These are phyloP conservation scores for Abrostola triplasia DNA, from an alignment of 2,888 invertebrate genomes.

Conservation along the genomic window DNA sequence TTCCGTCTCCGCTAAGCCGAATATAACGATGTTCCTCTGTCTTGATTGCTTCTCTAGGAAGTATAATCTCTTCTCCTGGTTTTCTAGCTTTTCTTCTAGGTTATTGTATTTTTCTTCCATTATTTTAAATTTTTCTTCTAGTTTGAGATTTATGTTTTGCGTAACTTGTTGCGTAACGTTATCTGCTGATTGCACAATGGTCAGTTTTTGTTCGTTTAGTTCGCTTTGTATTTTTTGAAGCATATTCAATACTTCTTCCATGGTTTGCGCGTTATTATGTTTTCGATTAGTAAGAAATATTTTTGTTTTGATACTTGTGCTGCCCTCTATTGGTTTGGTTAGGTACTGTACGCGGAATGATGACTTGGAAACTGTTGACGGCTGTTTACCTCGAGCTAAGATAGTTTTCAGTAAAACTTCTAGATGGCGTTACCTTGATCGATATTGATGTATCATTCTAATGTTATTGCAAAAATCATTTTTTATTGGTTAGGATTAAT, in stretches of 20 bases:
- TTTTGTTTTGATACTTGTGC: slow-evolving; percentile 18
- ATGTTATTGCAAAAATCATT: neutral
- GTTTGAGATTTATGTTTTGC: slow-evolving; percentile 8
- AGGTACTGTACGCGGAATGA: slow-evolving; percentile 1
- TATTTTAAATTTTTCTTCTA: slow-evolving; percentile 9
- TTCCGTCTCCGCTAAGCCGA: slow-evolving; percentile 3
- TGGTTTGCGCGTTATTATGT: slow-evolving; percentile 1
- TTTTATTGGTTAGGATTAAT: neutral
- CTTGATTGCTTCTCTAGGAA: slow-evolving; percentile 9
- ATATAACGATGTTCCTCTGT: slow-evolving; percentile 2
- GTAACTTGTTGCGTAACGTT: slow-evolving; percentile 11
- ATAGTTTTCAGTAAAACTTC: neutral
- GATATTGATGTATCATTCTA: neutral
- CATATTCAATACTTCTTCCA: slow-evolving; percentile 17
- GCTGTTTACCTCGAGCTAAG: too few relatives aligned
- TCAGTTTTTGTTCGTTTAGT: slow-evolving; percentile 9
- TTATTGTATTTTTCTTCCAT: slow-evolving; percentile 8
- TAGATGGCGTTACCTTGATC: neutral
- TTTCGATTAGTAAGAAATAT: neutral
- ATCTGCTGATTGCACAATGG: slow-evolving; percentile 5
- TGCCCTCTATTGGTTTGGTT: slow-evolving; percentile 9
- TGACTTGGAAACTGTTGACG: neutral
- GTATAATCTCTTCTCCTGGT: slow-evolving; percentile 10
- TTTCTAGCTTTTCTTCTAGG: slow-evolving; percentile 6
- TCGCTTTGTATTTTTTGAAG: slow-evolving; percentile 13